Evolutionary conservation across 2,113 vertebrate genomes (phyloP), one percentile per base, ranked within the genome.

Genomic region (Pyxicephalus adspersus): DNA sequence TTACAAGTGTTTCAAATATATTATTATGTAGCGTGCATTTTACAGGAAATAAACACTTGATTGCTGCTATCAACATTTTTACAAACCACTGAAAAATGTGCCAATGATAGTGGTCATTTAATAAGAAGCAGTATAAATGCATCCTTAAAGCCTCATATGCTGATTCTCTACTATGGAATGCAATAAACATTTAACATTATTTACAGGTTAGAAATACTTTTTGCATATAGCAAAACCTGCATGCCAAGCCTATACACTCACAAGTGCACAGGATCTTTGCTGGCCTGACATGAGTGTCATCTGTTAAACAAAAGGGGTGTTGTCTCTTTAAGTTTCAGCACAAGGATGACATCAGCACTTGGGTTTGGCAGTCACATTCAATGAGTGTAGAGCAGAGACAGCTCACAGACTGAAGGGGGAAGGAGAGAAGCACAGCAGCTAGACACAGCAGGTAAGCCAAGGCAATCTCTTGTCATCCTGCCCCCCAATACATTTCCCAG

Each of bases 281-380:
- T n/a, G n/a, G n/a, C n/a, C n/a, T n/a, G n/a, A n/a, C n/a, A n/a
- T 11, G 31, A 38, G 55, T 77, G 50, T 31, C 75, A 50, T 45
- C 75, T 31, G 54, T 64, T 55, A 64, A 34, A 73, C 57, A 65
- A 64, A 81, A 64, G 65, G 70, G 79, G 68, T 65, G 79, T 65
- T 81, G 68, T 73, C 70, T 45, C 79, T 81, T 81, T 81, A 81
- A 81, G 79, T 74, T 81, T 81, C 68, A n/a, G n/a, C n/a, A 17
- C 79, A 65, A 20, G 57, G 68, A 81, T 81, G 79, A 81, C 79
- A 74, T 81, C 79, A 81, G 77, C 79, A 64, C 51, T 55, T 38
- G 79, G 79, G 79, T 65, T 81, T 74, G 79, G 79, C 79, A 74
- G 70, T 65, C 38, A 26, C 70, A 81, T 55, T 81, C 50, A 73